Percentiles rank a stretch among this genome's conserved stretches.
phyloP scores from a whole-genome alignment of 2,888 invertebrate species.

The Elmis aenea region DNA sequence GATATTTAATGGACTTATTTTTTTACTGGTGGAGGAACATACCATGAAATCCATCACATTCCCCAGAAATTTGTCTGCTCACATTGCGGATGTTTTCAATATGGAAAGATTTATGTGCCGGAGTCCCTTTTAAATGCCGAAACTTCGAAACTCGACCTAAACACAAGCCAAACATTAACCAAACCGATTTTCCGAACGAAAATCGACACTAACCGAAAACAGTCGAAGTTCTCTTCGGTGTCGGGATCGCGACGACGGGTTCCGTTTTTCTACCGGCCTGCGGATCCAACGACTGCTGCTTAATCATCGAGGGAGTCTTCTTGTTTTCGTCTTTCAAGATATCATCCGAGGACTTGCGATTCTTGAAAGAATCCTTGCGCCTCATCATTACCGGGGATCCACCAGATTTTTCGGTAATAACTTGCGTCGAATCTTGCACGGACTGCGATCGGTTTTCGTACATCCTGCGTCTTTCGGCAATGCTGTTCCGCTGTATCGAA shows the following conservation, averaged over 20 bases:
- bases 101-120: constrained; percentile 84
- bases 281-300: constrained; percentile 51
- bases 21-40: no score
- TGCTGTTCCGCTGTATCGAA: constrained; percentile 62
- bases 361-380: constrained; percentile 66
- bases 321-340: constrained; percentile 49
- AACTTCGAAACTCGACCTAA: constrained; percentile 83
- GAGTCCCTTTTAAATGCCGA: constrained; percentile 85
- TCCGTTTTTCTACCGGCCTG: constrained; percentile 44
- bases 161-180: not conserved
- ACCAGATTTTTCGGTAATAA: constrained; percentile 57
- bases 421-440: constrained; percentile 50
- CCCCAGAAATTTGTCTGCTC: constrained; percentile 86
- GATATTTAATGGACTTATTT: no score
- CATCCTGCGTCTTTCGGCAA: constrained; percentile 70
- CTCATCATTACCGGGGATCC: constrained; percentile 70
- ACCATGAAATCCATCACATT: constrained; percentile 91
- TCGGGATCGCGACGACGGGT: constrained; percentile 48
- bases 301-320: constrained; percentile 46
- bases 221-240: constrained; percentile 79
- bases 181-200: not conserved
- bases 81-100: constrained; percentile 89
- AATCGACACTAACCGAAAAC: constrained; percentile 65
- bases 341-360: constrained; percentile 51
- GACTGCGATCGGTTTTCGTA: constrained; percentile 75